Base-by-base conservation (phyloP, 2,113 vertebrate species). In the Lathamus discolor region DNA sequence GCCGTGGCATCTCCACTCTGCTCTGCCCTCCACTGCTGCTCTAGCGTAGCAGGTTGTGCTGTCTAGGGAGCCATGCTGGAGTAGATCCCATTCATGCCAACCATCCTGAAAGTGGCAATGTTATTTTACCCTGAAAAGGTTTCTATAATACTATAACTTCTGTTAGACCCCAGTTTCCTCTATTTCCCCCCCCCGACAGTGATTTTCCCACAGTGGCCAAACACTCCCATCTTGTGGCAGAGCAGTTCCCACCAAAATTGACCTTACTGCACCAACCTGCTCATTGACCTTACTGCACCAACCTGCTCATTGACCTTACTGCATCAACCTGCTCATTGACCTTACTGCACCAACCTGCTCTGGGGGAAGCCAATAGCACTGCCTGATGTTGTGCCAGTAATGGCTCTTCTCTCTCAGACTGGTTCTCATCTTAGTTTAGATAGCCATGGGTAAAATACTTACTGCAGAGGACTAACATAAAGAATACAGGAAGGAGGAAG, bases 341-440 rank as follows among this genome's bases (percentile, higher is more conserved):
- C 33, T 48, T 17, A 6, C 10, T 19, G 18, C 48, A 20, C 23
- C 41, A n/a, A 2, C 29, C 41, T 41, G 20, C 4, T 1, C 18
- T 18, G 13, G 8, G 11, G 11, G 81, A 78, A 83, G 43, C 7
- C n/a, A 23, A 6, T 0, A 48, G 17, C 1, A 0, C 15, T 41
- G 16, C 27, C 22, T 7, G 9, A 4, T 33, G 37, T 29, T 57
- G 10, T 14, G 44, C 18, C 31, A 4, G 25, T 9, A 51, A 46
- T 22, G 6, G 25, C 7, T 17, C 37, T 69, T 49, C 27, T 77
- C 23, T 33, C 12, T 31, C 90, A 85, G n/a, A 43, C 17, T 0
- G 2, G 11, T 59, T 48, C 41, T 87, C 17, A 9, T 7, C 7
- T 68, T 73, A 8, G 2, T 31, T 86, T 43, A 55, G 51, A 70